These are phyloP conservation scores for Dryocosmus kuriphilus DNA, from an alignment of 2,888 invertebrate genomes.

Conservation along the genomic window DNA sequence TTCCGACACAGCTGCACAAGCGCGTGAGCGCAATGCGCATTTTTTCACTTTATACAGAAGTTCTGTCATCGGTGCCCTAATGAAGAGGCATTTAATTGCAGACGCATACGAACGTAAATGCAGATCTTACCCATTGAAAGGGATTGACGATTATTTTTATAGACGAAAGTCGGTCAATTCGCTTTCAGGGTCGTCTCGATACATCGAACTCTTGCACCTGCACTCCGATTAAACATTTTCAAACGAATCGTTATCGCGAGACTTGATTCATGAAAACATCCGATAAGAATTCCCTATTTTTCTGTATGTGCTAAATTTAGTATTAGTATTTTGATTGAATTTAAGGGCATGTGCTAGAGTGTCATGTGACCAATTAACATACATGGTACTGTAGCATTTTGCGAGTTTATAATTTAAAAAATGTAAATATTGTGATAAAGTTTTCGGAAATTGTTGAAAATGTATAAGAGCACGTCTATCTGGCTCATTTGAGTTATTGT, in stretches of 20 bases:
- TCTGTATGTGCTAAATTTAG: not conserved
- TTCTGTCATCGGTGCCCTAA: conserved; percentile 26
- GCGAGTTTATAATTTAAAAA: no score
- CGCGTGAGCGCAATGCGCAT: not conserved
- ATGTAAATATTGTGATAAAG: no score
- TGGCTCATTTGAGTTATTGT: no score
- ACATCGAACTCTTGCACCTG: conserved; percentile 37
- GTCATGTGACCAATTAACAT: no score
- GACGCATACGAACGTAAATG: conserved; percentile 1
- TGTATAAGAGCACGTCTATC: no score
- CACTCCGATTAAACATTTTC: conserved; percentile 9
- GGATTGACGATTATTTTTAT: conserved; percentile 38
- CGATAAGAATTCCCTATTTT: not conserved
- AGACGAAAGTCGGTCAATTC: conserved; percentile 38
- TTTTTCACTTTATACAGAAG: conserved; percentile 14
- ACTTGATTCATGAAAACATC: conserved; percentile 5
- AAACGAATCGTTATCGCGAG: conserved; percentile 1
- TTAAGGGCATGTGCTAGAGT: no score
- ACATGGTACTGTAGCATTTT: no score
- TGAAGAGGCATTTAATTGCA: conserved; percentile 29
- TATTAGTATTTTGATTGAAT: no score
- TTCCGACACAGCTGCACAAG: not conserved
- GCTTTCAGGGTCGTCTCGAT: conserved; percentile 33
- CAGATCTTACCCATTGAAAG: conserved; percentile 26
- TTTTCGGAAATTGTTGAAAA: no score